A percentile compares a stretch with the other conserved stretches of the same genome.
Evolutionary conservation across 2,797 vertebrate species (phyloP).

Genomic region (Falco concolor): DNA sequence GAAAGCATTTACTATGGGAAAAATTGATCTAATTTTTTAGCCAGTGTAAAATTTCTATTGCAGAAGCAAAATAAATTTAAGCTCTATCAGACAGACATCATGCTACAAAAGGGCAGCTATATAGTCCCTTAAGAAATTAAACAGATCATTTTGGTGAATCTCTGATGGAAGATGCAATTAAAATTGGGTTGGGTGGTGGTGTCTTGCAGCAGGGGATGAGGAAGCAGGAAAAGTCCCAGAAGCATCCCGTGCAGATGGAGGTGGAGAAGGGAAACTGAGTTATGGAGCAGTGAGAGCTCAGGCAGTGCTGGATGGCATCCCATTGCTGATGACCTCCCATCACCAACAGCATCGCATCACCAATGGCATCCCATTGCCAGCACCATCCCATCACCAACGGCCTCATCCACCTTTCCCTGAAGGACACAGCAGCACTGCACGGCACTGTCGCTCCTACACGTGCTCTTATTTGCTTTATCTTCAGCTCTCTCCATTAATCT

Average conservation of each 20-base stretch:
- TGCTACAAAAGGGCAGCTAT: not conserved
- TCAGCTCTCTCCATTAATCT: conserved; percentile 18
- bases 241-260: not conserved
- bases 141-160: not conserved
- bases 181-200: not conserved
- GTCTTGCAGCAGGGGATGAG: fast-evolving
- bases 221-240: not conserved
- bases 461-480: conserved; percentile 14
- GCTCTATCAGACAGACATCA: not conserved
- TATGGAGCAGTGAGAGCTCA: fast-evolving
- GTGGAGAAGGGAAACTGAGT: not conserved
- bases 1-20: not conserved
- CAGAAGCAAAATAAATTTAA: not conserved
- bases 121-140: conserved; percentile 48
- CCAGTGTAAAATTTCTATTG: not conserved
- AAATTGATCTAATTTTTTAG: not conserved
- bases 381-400: fast-evolving
- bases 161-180: conserved; percentile 13
- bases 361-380: fast-evolving
- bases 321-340: fast-evolving
- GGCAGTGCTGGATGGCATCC: not conserved
- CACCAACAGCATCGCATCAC: not conserved
- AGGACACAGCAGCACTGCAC: not conserved
- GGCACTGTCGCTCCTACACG: not conserved
- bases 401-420: not conserved